Evolutionary conservation across 2,888 invertebrate species (phyloP).

Genomic region (Drosophila incognita): DNA sequence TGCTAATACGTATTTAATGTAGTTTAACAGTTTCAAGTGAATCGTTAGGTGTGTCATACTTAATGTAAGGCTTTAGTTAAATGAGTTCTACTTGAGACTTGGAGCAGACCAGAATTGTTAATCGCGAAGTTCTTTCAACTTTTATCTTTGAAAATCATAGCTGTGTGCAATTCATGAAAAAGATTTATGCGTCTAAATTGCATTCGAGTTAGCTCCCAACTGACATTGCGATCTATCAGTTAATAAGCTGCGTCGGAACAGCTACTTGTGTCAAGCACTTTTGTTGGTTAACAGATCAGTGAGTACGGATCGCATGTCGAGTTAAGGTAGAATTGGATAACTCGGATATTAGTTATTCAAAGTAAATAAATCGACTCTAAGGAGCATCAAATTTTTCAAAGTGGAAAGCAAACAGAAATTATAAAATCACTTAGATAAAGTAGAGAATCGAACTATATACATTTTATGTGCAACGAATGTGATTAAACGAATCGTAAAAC

Average conservation of each 20-base stretch:
- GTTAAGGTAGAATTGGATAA: conserved; percentile 25
- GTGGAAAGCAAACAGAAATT: not conserved
- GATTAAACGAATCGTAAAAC: not conserved
- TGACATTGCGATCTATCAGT: conserved; percentile 28
- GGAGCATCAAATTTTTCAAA: not conserved
- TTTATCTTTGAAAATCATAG: not conserved
- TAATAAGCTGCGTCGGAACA: conserved; percentile 82
- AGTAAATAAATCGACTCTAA: not conserved
- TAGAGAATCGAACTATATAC: not conserved
- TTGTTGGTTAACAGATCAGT: conserved; percentile 49
- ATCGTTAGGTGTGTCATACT: not conserved
- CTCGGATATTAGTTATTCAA: not conserved
- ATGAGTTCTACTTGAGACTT: not conserved
- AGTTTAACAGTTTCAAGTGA: not conserved
- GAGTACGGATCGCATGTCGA: conserved; percentile 31
- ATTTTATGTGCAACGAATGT: not conserved
- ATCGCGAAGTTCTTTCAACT: conserved; percentile 26
- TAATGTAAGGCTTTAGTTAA: not conserved
- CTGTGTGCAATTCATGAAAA: not conserved
- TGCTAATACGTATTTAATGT: not conserved
- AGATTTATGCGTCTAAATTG: conserved; percentile 34
- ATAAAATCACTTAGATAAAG: not conserved
- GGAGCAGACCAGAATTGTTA: conserved; percentile 39
- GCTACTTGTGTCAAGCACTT: conserved; percentile 41
- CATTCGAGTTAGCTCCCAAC: conserved; percentile 36